These are phyloP conservation scores for Nymphalis c-album DNA, from an alignment of 2,888 invertebrate genomes.

Conservation along the genomic window DNA sequence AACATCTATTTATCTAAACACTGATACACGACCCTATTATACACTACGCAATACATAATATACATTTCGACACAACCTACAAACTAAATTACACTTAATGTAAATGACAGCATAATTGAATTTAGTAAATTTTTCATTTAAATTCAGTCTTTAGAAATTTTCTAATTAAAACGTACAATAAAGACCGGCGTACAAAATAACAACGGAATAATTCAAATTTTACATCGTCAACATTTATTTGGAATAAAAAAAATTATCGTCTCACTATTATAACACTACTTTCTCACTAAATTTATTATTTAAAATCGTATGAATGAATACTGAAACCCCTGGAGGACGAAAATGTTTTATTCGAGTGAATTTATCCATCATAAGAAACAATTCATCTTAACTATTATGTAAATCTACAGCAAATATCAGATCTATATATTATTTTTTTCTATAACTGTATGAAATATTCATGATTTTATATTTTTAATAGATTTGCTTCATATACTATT, in stretches of 20 bases:
- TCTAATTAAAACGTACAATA: slow-evolving; percentile 63
- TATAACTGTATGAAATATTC: background rate
- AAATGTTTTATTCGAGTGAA: slow-evolving; percentile 4
- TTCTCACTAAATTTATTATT: background rate
- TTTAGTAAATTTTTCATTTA: slow-evolving; percentile 67
- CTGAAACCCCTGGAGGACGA: slow-evolving; percentile 8
- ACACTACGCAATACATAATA: slow-evolving; percentile 15
- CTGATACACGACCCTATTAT: slow-evolving; percentile 52
- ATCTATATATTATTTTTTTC: background rate
- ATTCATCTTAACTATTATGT: slow-evolving; percentile 1
- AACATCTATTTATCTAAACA: slow-evolving; percentile 44
- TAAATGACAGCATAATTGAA: slow-evolving; percentile 75
- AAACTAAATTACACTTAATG: slow-evolving; percentile 60
- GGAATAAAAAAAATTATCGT: background rate
- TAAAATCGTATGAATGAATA: slow-evolving; percentile 9
- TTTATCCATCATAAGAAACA: slow-evolving; percentile 5
- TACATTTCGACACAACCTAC: slow-evolving; percentile 50
- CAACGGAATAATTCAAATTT: slow-evolving; percentile 49
- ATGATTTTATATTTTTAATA: background rate
- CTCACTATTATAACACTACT: background rate
- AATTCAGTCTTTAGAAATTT: slow-evolving; percentile 79
- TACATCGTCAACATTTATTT: background rate
- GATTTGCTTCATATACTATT: slow-evolving; percentile 19
- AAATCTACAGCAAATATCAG: slow-evolving; percentile 18
- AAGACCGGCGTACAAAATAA: slow-evolving; percentile 50